Conservation (phyloP, 2,113 vertebrate species). For the Scophthalmus maximus region DNA sequence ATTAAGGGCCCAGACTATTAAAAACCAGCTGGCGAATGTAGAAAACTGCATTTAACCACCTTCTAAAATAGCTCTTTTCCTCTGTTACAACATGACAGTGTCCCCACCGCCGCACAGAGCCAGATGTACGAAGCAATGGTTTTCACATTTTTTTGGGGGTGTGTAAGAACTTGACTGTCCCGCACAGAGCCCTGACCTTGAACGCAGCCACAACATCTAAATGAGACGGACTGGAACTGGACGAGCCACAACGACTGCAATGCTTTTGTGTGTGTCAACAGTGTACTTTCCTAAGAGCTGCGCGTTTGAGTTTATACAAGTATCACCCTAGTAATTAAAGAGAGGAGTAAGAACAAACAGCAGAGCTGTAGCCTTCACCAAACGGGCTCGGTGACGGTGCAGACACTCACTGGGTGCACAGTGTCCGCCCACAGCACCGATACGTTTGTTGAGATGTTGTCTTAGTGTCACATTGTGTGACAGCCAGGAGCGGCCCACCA, state of each 20-base stretch:
- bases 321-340: background rate
- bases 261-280: background rate
- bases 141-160: too few species aligned
- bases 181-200: too few species aligned
- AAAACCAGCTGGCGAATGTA: too few species aligned
- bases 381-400: background rate
- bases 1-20: background rate
- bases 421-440: constrained; percentile 16
- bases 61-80: background rate
- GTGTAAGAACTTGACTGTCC: too few species aligned
- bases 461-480: constrained; percentile 13
- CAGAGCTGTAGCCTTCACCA: constrained; percentile 2
- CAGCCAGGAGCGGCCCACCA: background rate
- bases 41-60: too few species aligned
- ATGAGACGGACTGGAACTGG: too few species aligned
- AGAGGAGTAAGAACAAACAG: constrained; percentile 8
- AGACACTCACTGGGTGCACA: background rate
- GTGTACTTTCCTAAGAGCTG: background rate
- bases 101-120: too few species aligned
- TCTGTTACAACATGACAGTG: background rate
- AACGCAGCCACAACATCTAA: too few species aligned
- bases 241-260: background rate
- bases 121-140: too few species aligned
- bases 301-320: background rate
- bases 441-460: constrained; percentile 27